Conservation (phyloP, 1,140 invertebrate genomes). For the Bombus waltoni region DNA sequence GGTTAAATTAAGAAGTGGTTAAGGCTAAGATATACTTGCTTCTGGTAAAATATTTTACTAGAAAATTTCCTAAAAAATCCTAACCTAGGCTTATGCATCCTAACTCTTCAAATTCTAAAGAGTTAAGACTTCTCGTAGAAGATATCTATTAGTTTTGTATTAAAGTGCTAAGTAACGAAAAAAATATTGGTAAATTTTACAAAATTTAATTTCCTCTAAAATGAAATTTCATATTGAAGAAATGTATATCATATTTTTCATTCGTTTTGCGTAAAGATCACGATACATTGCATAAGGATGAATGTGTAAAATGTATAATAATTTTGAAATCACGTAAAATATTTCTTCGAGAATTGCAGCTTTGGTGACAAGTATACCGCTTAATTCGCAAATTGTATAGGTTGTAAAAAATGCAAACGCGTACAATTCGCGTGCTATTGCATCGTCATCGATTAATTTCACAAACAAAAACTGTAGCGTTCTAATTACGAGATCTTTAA, state of each 20-base stretch:
- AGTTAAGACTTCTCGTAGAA: background rate
- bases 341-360: background rate
- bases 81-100: background rate
- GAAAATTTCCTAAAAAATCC: background rate
- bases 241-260: background rate
- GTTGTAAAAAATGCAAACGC: constrained; percentile 6
- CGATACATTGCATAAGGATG: background rate
- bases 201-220: background rate
- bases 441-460: background rate
- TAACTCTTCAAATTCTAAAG: background rate
- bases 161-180: background rate
- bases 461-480: background rate
- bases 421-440: background rate
- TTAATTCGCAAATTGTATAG: background rate
- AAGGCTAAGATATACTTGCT: too few relatives aligned
- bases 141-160: background rate
- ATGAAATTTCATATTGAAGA: background rate
- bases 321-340: constrained; percentile 4
- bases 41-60: background rate
- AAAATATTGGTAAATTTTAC: background rate
- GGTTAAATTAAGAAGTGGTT: too few relatives aligned
- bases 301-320: background rate
- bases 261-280: background rate
- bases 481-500: background rate
- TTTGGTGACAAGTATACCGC: background rate